Evolutionary conservation across 1,140 invertebrate genomes (phyloP).

Genomic region (Neodiprion lecontei): DNA sequence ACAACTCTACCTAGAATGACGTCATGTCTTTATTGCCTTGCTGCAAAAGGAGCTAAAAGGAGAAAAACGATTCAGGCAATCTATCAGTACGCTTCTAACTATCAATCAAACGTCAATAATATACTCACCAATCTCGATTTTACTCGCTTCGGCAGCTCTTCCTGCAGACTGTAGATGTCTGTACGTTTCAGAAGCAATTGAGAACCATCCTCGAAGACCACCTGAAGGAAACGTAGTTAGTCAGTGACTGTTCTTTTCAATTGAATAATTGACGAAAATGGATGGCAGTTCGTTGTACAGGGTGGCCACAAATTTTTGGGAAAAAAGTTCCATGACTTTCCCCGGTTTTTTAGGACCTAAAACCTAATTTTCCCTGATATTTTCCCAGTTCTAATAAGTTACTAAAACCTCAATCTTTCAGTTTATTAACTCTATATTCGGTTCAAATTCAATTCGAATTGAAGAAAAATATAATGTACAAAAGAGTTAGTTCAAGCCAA

Average conservation of each 20-base stretch:
- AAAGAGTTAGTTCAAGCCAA: no score
- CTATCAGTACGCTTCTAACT: not conserved
- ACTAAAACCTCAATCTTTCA: no score
- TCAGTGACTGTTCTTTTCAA: slow-evolving; percentile 14
- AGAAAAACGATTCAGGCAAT: not conserved
- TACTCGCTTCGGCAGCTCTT: slow-evolving; percentile 63
- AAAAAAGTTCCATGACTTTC: no score
- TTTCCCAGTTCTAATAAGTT: no score
- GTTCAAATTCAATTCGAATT: no score
- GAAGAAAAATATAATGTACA: no score
- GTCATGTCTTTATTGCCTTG: no score
- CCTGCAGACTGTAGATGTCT: slow-evolving; percentile 59
- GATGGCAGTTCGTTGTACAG: not conserved
- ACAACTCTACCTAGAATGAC: not conserved
- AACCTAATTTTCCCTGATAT: no score
- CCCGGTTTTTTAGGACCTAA: no score
- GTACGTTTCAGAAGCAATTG: slow-evolving; percentile 54
- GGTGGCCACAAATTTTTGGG: no score
- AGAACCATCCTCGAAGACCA: slow-evolving; percentile 62
- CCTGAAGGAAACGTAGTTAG: slow-evolving; percentile 46
- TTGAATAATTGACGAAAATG: not conserved
- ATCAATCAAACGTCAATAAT: slow-evolving; percentile 37
- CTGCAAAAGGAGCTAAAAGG: not conserved
- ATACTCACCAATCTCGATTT: slow-evolving; percentile 62
- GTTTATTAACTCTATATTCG: no score